Evolutionary conservation across 2,113 vertebrate genomes (phyloP).

Genomic region (Porphyrio hochstetteri): DNA sequence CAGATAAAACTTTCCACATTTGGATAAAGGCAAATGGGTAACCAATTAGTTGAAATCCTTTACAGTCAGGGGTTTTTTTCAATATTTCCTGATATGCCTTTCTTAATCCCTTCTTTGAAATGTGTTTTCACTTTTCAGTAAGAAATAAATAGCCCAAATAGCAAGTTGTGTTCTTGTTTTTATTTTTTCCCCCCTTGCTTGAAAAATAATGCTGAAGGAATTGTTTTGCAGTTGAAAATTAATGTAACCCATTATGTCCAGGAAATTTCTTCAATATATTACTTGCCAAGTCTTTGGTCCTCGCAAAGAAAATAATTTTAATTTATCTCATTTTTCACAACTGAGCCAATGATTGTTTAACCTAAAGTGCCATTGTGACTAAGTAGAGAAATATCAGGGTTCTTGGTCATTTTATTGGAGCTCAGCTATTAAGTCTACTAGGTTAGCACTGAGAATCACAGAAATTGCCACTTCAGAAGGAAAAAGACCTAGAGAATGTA

Average conservation of each 20-base stretch:
- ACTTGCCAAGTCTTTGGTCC: constrained; percentile 77
- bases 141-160: constrained; percentile 69
- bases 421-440: constrained; percentile 64
- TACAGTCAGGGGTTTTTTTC: neutral
- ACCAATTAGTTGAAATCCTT: constrained; percentile 57
- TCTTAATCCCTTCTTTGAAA: constrained; percentile 66
- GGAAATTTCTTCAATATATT: constrained; percentile 82
- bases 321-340: constrained; percentile 84
- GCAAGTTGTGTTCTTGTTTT: neutral
- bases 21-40: constrained; percentile 32
- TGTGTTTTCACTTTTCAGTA: constrained; percentile 54
- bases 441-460: constrained; percentile 24
- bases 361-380: constrained; percentile 77
- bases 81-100: constrained; percentile 37
- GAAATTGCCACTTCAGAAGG: constrained; percentile 59
- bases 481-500: neutral
- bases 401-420: constrained; percentile 66
- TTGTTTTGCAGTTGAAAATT: constrained; percentile 82
- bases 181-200: constrained; percentile 19
- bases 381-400: constrained; percentile 71
- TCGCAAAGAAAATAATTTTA: constrained; percentile 80
- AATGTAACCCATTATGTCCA: constrained; percentile 81
- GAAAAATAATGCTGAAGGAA: constrained; percentile 79
- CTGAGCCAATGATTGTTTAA: constrained; percentile 82
- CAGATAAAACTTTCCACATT: neutral